phyloP scores from a whole-genome alignment of 2,113 vertebrate genomes.

The Gavia stellata region DNA sequence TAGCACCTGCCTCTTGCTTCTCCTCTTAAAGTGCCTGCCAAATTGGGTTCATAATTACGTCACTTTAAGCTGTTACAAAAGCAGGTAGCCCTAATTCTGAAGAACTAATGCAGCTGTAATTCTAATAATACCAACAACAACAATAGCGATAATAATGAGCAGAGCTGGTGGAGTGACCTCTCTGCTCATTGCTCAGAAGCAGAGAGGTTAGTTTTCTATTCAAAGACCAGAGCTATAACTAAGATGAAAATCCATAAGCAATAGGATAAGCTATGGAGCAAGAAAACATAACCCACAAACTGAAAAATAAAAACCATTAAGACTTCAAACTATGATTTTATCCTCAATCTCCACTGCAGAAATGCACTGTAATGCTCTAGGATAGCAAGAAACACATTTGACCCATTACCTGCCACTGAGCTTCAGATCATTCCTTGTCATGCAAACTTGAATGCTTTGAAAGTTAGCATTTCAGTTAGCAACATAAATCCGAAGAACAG shows the following conservation, averaged over 20 bases:
- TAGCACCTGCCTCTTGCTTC: neutral
- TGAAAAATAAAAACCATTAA: neutral
- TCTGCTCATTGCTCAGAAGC: neutral
- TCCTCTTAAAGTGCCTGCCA: neutral
- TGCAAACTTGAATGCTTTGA: neutral
- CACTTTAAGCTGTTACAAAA: neutral
- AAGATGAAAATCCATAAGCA: neutral
- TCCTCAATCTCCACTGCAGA: neutral
- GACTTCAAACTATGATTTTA: neutral
- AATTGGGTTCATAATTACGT: neutral
- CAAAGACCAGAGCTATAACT: neutral
- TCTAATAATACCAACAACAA: neutral
- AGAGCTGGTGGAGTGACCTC: neutral
- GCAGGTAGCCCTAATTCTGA: neutral
- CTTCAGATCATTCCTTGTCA: neutral
- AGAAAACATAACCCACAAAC: neutral
- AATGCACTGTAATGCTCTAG: neutral
- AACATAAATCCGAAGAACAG: neutral
- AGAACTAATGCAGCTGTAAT: neutral
- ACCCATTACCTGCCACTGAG: neutral
- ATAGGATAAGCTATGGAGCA: neutral
- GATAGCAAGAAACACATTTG: neutral
- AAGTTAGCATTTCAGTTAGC: neutral
- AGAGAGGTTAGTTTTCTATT: neutral
- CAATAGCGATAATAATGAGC: neutral